Base-by-base conservation (phyloP, 2,113 vertebrate genomes). In the Campylorhamphus procurvoides region DNA sequence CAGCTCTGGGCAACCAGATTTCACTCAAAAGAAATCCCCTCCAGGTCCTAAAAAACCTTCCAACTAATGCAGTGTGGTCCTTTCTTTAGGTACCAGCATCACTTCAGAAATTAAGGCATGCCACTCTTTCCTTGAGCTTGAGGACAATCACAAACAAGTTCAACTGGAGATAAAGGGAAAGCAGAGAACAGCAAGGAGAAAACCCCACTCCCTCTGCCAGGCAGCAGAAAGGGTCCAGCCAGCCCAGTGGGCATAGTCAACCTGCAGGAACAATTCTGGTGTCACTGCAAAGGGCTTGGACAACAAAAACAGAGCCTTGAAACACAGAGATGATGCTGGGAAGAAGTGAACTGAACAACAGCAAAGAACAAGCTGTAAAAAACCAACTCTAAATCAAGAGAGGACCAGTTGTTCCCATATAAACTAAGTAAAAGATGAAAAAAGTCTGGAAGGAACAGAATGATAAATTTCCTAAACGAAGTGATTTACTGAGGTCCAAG, bases 11-110 rank as follows among this genome's bases (percentile, higher is more conserved):
- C 27, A 47, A 12, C 20, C 40, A 42, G 31, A 69, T n/a, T 33
- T 33, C 33, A 9, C 18, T 39, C 52, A 69, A 83, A 56, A 1
- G 23, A 76, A 52, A n/a, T 18, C 46, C 29, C 7, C 3, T 7
- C 3, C 6, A 25, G 27, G 16, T 5, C 27, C 55, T 42, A 35
- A 85, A 73, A 14, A 31, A 2, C 18, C 35, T 20, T 66, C 20
- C 49, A 20, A 1, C 2, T 7, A n/a, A 5, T 4, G 2, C 44
- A 40, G 10, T 2, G 3, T 6, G 14, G 50, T 31, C 47, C 17
- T 56, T 39, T 59, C 39, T 46, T 74, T 33, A 62, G 17, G 15
- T 33, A 27, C 63, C 86, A 86, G 25, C 42, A 71, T 33, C 40
- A 44, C 50, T 24, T 86, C 62, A 80, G 31, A 29, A 47, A 31